phyloP scores from a whole-genome alignment of 2,113 vertebrate species.

The Lophotis ruficrista region DNA sequence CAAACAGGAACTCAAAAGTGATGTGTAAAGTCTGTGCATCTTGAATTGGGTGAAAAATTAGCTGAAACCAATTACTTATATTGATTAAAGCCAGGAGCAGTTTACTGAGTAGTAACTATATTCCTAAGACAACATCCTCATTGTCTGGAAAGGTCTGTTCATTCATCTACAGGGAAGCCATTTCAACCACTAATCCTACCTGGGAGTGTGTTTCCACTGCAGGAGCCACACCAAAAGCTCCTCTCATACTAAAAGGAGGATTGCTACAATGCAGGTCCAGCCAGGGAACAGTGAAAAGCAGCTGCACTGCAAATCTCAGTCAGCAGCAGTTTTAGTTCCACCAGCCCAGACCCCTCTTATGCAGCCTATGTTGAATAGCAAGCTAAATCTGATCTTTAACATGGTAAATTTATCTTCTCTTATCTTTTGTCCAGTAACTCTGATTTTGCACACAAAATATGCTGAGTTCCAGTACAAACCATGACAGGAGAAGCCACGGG shows the following conservation, averaged over 20 bases:
- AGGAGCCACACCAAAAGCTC: not conserved
- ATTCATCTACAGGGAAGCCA: not conserved
- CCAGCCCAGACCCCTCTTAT: not conserved
- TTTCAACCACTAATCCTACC: not conserved
- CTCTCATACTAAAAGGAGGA: not conserved
- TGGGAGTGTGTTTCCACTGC: not conserved
- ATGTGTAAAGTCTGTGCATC: not conserved
- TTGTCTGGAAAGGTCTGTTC: not conserved
- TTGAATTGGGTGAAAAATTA: slow-evolving; percentile 29
- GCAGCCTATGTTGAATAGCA: not conserved
- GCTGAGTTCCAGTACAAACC: not conserved
- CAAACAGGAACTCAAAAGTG: not conserved
- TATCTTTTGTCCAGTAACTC: not conserved
- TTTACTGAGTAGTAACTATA: not conserved
- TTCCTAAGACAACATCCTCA: not conserved
- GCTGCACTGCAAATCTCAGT: not conserved
- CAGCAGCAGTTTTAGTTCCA: not conserved
- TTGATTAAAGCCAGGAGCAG: not conserved
- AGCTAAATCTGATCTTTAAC: not conserved
- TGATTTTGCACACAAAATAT: not conserved
- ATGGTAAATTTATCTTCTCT: not conserved
- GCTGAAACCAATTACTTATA: not conserved
- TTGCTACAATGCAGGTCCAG: not conserved
- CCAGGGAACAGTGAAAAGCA: not conserved
- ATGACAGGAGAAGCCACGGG: not conserved